phyloP scores from a whole-genome alignment of 2,888 invertebrate genomes.

The Protophormia terraenovae region DNA sequence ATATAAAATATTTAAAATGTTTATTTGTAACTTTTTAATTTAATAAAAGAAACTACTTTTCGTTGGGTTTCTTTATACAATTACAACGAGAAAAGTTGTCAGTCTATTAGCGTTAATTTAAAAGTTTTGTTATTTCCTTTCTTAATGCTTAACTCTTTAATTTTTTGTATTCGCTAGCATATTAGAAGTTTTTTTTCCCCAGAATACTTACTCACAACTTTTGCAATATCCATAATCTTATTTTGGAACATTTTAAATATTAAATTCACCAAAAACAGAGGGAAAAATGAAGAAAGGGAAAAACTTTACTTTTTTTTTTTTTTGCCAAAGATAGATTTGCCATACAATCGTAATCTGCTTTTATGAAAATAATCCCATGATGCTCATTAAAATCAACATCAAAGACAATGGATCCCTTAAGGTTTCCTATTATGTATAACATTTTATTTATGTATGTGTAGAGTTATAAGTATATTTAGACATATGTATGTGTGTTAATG shows the following conservation, averaged over 20 bases:
- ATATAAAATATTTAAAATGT: too few species aligned
- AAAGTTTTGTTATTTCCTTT: background rate
- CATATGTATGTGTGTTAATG: background rate
- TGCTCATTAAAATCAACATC: conserved; percentile 65
- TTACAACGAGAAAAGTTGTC: background rate
- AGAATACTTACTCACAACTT: background rate
- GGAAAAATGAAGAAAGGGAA: background rate
- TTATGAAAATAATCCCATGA: conserved; percentile 57
- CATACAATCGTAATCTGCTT: conserved; percentile 50
- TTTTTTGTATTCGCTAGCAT: background rate
- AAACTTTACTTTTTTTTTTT: background rate
- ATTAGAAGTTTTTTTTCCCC: background rate
- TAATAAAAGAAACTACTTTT: too few species aligned
- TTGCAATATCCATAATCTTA: conserved; percentile 17
- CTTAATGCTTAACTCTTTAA: background rate
- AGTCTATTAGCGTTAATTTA: background rate
- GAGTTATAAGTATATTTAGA: background rate
- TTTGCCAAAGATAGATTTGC: conserved; percentile 16
- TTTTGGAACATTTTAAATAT: conserved; percentile 31
- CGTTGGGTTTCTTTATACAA: background rate
- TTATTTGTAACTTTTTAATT: too few species aligned
- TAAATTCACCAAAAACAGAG: background rate
- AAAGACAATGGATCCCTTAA: conserved; percentile 63
- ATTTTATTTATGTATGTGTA: conserved; percentile 51
- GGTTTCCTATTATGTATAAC: conserved; percentile 56